phyloP scores from a whole-genome alignment of 2,888 invertebrate genomes.

The Sesia apiformis region DNA sequence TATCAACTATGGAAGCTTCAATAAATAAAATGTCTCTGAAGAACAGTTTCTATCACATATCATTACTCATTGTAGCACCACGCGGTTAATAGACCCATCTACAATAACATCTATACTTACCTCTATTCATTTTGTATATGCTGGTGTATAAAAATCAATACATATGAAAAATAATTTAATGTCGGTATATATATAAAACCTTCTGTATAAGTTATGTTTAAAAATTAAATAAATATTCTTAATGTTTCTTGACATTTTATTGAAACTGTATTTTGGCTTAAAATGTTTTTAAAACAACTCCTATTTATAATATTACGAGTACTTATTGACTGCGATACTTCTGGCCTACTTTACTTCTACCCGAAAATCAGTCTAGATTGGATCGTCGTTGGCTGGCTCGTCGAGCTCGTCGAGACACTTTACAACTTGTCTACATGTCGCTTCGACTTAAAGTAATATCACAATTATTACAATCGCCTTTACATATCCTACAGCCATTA shows the following conservation, averaged over 20 bases:
- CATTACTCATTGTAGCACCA: slow-evolving; percentile 73
- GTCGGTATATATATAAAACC: slow-evolving; percentile 70
- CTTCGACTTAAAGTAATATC: slow-evolving; percentile 66
- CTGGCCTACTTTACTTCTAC: slow-evolving; percentile 65
- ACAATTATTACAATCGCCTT: slow-evolving; percentile 56
- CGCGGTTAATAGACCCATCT: slow-evolving; percentile 73
- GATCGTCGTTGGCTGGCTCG: slow-evolving; percentile 51
- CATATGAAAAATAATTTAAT: slow-evolving; percentile 73
- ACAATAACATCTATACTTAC: slow-evolving; percentile 58
- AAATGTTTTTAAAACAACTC: slow-evolving; percentile 53
- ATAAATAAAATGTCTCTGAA: slow-evolving; percentile 73
- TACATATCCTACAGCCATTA: neutral
- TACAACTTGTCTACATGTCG: slow-evolving; percentile 20
- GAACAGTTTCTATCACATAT: slow-evolving; percentile 73
- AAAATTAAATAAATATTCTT: slow-evolving; percentile 73
- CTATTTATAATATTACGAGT: slow-evolving; percentile 31
- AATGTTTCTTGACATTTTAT: slow-evolving; percentile 60
- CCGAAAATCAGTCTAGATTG: slow-evolving; percentile 70
- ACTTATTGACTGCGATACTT: slow-evolving; percentile 60
- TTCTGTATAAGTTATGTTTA: slow-evolving; percentile 68
- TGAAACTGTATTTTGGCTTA: slow-evolving; percentile 66
- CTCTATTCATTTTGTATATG: slow-evolving; percentile 70
- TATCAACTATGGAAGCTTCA: slow-evolving; percentile 66
- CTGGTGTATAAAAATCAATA: slow-evolving; percentile 72
- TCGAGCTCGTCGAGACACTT: slow-evolving; percentile 28